phyloP scores from a whole-genome alignment of 92 coral and sea anemone species.

The Porites rus region DNA sequence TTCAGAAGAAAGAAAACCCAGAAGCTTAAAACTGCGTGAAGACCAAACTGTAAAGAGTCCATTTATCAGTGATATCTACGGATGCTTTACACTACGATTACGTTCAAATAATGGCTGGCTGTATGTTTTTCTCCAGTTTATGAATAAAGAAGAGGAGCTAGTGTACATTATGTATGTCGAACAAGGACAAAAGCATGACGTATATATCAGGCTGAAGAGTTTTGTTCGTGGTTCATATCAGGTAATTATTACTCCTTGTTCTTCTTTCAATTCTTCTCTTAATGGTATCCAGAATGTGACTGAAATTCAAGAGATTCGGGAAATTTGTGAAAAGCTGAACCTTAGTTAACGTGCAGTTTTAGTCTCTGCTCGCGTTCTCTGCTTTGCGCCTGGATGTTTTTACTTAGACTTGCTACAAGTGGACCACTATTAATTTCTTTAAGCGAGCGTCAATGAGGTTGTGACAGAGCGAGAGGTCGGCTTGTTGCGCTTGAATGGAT shows the following conservation, averaged over 20 bases:
- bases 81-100: background rate
- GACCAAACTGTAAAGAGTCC: background rate
- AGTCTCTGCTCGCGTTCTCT: too few relatives aligned
- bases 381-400: too few relatives aligned
- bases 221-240: background rate
- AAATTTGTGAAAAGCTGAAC: too few relatives aligned
- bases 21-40: background rate
- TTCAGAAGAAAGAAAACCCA: background rate
- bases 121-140: background rate
- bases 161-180: background rate
- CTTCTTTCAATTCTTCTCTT: too few relatives aligned
- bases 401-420: too few relatives aligned
- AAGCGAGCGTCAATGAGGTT: too few relatives aligned
- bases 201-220: background rate
- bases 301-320: too few relatives aligned
- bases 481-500: too few relatives aligned
- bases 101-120: background rate
- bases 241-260: background rate
- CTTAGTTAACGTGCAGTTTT: too few relatives aligned
- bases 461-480: too few relatives aligned
- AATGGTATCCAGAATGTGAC: too few relatives aligned
- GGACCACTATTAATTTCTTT: too few relatives aligned
- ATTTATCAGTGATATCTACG: constrained; percentile 14
- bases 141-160: background rate
- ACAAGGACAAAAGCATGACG: background rate